These are phyloP conservation scores for Strix aluco DNA, from an alignment of 2,113 vertebrate genomes.

Conservation along the genomic window DNA sequence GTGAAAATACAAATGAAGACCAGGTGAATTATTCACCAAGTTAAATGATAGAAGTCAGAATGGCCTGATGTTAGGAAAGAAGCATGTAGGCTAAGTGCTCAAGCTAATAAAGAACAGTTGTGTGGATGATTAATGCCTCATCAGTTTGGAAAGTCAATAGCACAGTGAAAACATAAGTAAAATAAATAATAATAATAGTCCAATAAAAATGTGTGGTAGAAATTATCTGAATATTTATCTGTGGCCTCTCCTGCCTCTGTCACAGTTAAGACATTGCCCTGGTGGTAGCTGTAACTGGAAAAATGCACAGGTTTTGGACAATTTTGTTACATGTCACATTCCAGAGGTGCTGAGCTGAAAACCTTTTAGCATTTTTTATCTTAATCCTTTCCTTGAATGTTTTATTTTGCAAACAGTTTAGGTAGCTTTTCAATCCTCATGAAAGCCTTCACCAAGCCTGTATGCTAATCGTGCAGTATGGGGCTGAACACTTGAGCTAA, in stretches of 20 bases:
- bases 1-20: slow-evolving; percentile 55
- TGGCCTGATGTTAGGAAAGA: not conserved
- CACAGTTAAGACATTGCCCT: not conserved
- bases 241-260: not conserved
- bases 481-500: not conserved
- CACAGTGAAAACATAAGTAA: not conserved
- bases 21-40: slow-evolving; percentile 31
- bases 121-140: not conserved
- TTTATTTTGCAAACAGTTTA: slow-evolving; percentile 30
- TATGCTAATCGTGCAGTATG: not conserved
- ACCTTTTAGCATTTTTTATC: not conserved
- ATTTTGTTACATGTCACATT: not conserved
- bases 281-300: not conserved
- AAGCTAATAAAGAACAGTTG: not conserved
- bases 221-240: slow-evolving; percentile 39
- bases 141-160: slow-evolving; percentile 18
- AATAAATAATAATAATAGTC: slow-evolving; percentile 33
- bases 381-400: not conserved
- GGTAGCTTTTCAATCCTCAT: not conserved
- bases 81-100: not conserved
- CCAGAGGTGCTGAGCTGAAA: not conserved
- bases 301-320: not conserved
- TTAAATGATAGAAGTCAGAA: not conserved
- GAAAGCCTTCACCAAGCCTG: not conserved
- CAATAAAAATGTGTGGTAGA: slow-evolving; percentile 9